Evolutionary conservation across 2,888 invertebrate genomes (phyloP).

Genomic region (Drosophila parthenogenetica): DNA sequence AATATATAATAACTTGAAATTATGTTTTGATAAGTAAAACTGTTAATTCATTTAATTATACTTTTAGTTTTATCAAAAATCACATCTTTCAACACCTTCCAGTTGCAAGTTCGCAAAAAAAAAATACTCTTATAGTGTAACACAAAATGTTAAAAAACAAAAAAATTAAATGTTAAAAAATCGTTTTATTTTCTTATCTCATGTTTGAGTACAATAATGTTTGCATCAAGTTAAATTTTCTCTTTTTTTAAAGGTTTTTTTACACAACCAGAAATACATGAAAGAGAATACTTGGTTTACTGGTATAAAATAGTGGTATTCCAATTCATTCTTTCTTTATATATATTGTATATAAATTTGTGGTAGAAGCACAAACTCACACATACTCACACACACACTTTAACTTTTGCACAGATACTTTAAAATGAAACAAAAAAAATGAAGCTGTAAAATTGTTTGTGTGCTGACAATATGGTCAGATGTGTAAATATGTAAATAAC

Average conservation of each 20-base stretch:
- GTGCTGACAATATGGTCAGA: conserved; percentile 37
- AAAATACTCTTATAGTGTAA: conserved; percentile 23
- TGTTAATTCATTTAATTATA: too few species aligned
- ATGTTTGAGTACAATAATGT: background rate
- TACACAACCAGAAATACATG: conserved; percentile 3
- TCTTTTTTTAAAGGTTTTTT: conserved; percentile 5
- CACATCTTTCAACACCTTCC: background rate
- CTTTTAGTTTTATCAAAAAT: background rate
- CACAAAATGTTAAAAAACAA: conserved; percentile 8
- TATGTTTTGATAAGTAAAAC: too few species aligned
- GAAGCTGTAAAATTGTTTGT: conserved; percentile 41
- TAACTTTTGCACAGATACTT: conserved; percentile 26
- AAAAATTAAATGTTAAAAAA: conserved; percentile 7
- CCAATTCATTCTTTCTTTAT: conserved; percentile 2
- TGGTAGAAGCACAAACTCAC: conserved; percentile 6
- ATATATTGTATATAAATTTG: conserved; percentile 14
- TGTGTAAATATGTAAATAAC: conserved; percentile 14
- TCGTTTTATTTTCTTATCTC: conserved; percentile 13
- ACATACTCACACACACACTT: conserved; percentile 7
- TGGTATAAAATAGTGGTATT: conserved; percentile 2
- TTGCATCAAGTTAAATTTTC: conserved; percentile 3
- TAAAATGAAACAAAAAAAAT: conserved; percentile 30
- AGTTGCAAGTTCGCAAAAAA: conserved; percentile 3
- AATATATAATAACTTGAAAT: too few species aligned
- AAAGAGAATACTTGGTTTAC: conserved; percentile 22